These are phyloP conservation scores for Epinephelus coioides DNA, from an alignment of 2,797 vertebrate species.

Conservation along the genomic window DNA sequence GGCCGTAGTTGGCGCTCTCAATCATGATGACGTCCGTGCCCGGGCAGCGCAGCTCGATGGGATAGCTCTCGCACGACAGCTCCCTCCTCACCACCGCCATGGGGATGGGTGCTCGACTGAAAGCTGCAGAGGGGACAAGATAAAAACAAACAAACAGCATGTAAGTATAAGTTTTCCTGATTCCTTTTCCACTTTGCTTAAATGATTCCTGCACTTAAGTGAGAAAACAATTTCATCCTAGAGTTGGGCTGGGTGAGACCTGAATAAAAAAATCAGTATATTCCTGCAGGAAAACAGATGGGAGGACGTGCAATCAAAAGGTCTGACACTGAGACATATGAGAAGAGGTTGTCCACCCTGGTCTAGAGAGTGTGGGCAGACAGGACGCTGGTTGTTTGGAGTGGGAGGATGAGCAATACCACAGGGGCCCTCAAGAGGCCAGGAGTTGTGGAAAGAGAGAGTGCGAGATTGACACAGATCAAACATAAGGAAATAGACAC, in stretches of 20 bases:
- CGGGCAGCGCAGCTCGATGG: slow-evolving; percentile 98
- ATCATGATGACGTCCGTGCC: slow-evolving; percentile 99
- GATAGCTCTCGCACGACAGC: slow-evolving; percentile 98
- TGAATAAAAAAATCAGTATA: slow-evolving; percentile 6
- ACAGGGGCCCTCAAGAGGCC: slow-evolving; percentile 31
- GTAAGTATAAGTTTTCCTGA: not conserved
- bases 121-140: slow-evolving; percentile 81
- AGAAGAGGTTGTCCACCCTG: slow-evolving; percentile 57
- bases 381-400: slow-evolving; percentile 53
- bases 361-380: slow-evolving; percentile 60
- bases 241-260: not conserved
- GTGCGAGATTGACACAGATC: slow-evolving; percentile 60
- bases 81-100: slow-evolving; percentile 99
- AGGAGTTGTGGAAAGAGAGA: slow-evolving; percentile 44
- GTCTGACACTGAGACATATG: slow-evolving; percentile 57
- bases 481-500: slow-evolving; percentile 56
- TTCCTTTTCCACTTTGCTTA: no score
- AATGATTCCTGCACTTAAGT: not conserved
- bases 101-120: slow-evolving; percentile 95
- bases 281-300: slow-evolving; percentile 46
- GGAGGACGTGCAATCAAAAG: slow-evolving; percentile 62
- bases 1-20: slow-evolving; percentile 98
- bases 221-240: slow-evolving; percentile 19
- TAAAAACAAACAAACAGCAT: not conserved
- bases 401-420: slow-evolving; percentile 71